phyloP scores from a whole-genome alignment of 2,797 vertebrate species.

The Sarcoramphus papa region DNA sequence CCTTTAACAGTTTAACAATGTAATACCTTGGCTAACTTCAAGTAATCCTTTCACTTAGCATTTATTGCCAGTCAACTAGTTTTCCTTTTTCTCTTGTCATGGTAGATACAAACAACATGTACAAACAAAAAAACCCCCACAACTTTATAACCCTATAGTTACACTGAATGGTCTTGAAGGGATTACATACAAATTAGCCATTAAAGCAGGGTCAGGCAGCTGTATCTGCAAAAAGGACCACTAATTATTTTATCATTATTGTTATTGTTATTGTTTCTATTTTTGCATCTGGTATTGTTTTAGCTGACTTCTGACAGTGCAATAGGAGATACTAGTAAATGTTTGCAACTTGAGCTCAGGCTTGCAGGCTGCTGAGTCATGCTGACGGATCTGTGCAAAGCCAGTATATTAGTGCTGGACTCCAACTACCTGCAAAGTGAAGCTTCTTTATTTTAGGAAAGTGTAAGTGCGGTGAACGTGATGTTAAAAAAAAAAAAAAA shows the following conservation, averaged over 20 bases:
- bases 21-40: neutral
- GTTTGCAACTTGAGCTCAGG: neutral
- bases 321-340: neutral
- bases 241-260: neutral
- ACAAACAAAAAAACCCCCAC: neutral
- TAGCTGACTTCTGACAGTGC: neutral
- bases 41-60: neutral
- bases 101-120: neutral
- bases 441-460: neutral
- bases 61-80: neutral
- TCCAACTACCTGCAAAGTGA: neutral
- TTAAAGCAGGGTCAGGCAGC: neutral
- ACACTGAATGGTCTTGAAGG: neutral
- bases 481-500: neutral
- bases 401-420: neutral
- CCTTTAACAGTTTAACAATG: neutral
- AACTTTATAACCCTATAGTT: neutral
- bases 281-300: neutral
- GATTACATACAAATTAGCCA: neutral
- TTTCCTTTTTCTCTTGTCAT: neutral
- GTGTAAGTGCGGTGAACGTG: neutral
- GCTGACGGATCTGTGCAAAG: neutral
- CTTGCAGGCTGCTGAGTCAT: conserved; percentile 30
- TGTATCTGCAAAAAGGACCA: neutral
- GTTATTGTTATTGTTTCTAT: neutral